Evolutionary conservation across 2,888 invertebrate species (phyloP).

Genomic region (Colostygia pectinataria): DNA sequence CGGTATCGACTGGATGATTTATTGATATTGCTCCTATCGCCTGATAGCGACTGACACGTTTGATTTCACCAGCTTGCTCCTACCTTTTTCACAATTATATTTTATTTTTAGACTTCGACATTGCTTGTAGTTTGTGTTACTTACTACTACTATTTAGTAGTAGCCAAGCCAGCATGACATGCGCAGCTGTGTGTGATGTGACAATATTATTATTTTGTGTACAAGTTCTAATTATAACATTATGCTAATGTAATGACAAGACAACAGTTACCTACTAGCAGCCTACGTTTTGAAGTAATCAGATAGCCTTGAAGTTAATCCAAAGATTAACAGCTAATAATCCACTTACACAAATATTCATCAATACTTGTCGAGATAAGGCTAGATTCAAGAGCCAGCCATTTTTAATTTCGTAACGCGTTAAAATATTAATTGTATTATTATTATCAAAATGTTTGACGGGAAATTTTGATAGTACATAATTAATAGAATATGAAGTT

Average conservation of each 20-base stretch:
- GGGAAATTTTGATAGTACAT: no score
- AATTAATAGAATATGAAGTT: no score
- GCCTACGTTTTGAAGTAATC: constrained; percentile 27
- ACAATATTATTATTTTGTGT: no score
- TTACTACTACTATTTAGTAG: no score
- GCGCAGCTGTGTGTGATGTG: no score
- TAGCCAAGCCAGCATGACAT: no score
- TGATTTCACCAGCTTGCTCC: constrained; percentile 27
- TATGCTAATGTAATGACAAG: no score
- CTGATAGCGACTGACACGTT: constrained; percentile 43
- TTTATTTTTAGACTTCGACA: constrained; percentile 10
- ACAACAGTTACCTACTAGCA: no score
- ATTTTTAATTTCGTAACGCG: constrained; percentile 1
- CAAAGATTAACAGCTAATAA: constrained; percentile 48
- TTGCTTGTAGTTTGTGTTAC: no score
- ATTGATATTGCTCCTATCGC: constrained; percentile 70
- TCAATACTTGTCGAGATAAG: constrained; percentile 37
- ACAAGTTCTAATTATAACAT: no score
- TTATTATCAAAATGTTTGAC: no score
- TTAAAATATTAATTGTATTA: no score
- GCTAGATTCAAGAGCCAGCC: constrained; percentile 10
- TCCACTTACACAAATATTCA: constrained; percentile 45
- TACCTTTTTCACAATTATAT: background rate
- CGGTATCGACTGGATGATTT: constrained; percentile 72
- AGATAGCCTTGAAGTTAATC: constrained; percentile 42